These are phyloP conservation scores for Melopsittacus undulatus DNA, from an alignment of 2,797 vertebrate genomes.

Conservation along the genomic window DNA sequence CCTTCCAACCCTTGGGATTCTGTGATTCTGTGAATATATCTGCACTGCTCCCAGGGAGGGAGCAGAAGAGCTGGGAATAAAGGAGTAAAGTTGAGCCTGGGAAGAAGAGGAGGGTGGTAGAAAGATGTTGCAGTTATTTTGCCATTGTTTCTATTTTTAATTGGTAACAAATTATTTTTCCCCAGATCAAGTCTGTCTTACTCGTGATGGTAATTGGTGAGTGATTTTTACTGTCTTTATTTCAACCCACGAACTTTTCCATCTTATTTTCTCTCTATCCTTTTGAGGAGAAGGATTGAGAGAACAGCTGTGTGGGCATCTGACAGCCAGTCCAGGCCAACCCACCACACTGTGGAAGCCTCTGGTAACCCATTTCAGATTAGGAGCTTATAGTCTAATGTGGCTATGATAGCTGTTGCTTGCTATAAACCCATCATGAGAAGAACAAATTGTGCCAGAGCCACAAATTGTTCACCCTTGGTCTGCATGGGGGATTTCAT, in stretches of 20 bases:
- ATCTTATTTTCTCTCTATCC: background rate
- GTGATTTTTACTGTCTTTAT: background rate
- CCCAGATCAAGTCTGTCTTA: background rate
- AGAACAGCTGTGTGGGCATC: background rate
- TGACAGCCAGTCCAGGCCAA: background rate
- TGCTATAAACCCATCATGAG: background rate
- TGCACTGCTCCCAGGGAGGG: rapidly evolving
- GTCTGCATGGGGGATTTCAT: background rate
- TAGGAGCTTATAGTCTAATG: background rate
- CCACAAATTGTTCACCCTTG: background rate
- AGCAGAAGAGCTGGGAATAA: background rate
- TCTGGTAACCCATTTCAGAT: background rate
- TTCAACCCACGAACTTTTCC: background rate
- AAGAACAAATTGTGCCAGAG: background rate
- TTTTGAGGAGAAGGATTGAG: background rate
- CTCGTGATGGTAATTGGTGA: background rate
- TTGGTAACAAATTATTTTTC: background rate
- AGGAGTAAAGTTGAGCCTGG: background rate
- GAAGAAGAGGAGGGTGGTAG: background rate
- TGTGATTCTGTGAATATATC: no score
- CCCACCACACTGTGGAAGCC: background rate
- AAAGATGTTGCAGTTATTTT: background rate
- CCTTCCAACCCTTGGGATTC: no score
- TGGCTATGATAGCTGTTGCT: background rate
- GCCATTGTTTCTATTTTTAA: background rate